Percentiles rank a stretch among this genome's conserved stretches.
Evolutionary conservation across 2,797 vertebrate species (phyloP).

Genomic region (Lagorchestes hirsutus): DNA sequence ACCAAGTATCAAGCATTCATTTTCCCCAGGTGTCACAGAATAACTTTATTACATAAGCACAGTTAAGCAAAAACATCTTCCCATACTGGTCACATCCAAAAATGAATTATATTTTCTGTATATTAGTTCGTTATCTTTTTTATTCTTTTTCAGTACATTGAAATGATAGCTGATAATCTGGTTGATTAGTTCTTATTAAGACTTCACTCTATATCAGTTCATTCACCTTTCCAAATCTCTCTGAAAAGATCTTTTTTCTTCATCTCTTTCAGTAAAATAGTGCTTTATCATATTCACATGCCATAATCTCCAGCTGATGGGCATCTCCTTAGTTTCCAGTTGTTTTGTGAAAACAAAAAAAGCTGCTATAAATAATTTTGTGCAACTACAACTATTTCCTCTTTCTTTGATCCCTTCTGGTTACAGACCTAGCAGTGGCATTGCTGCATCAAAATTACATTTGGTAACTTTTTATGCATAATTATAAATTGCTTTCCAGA

Average conservation of each 20-base stretch:
- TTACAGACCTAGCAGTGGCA: background rate
- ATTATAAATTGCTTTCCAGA: background rate
- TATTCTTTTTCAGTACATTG: background rate
- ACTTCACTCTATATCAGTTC: background rate
- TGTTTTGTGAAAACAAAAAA: background rate
- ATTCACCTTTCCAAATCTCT: background rate
- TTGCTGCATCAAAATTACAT: background rate
- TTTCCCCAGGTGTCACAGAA: background rate
- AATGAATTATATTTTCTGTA: background rate
- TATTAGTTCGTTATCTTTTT: background rate
- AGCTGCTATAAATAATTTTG: background rate
- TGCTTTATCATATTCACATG: background rate
- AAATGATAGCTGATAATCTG: background rate
- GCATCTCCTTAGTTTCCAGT: background rate
- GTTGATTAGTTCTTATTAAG: background rate
- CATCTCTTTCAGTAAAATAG: background rate
- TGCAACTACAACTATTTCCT: background rate
- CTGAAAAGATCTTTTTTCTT: background rate
- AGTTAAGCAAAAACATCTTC: background rate
- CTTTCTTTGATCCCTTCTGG: background rate
- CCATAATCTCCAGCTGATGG: background rate
- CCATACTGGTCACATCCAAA: background rate
- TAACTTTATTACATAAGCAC: background rate
- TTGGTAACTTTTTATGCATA: background rate
- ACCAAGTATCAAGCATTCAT: background rate